Percentiles rank a stretch among this genome's conserved stretches.
These are phyloP conservation scores for Motacilla tschutschensis DNA, from an alignment of 2,113 vertebrate species.

Conservation along the genomic window DNA sequence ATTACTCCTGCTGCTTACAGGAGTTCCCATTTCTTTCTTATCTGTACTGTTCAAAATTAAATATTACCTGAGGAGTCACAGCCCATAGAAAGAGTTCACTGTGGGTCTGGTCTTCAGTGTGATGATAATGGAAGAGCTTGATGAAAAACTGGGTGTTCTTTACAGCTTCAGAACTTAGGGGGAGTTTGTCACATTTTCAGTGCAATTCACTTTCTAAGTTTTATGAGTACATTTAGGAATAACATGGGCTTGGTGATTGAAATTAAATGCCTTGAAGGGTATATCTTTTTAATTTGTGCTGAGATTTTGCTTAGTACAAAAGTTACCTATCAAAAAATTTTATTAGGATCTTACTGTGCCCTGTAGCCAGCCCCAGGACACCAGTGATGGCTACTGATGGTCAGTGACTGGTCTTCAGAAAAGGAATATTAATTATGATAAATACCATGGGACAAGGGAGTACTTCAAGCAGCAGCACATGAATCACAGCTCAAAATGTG, in stretches of 20 bases:
- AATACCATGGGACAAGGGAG: not conserved
- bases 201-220: not conserved
- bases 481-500: fast-evolving
- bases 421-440: not conserved
- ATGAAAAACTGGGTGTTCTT: not conserved
- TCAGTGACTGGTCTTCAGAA: not conserved
- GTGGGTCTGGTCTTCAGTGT: not conserved
- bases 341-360: not conserved
- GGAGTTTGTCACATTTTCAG: not conserved
- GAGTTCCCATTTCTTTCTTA: not conserved
- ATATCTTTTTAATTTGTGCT: not conserved
- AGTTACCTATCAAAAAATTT: not conserved
- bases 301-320: not conserved
- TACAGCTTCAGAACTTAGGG: not conserved
- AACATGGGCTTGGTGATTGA: fast-evolving
- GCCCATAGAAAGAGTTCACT: not conserved
- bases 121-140: not conserved
- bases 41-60: not conserved
- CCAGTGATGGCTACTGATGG: not conserved
- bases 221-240: not conserved
- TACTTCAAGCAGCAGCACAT: not conserved
- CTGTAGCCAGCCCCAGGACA: not conserved
- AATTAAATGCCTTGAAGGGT: not conserved
- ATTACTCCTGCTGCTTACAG: not conserved
- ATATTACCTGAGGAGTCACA: not conserved